phyloP scores from a whole-genome alignment of 2,113 vertebrate species.

The Cyanistes caeruleus region DNA sequence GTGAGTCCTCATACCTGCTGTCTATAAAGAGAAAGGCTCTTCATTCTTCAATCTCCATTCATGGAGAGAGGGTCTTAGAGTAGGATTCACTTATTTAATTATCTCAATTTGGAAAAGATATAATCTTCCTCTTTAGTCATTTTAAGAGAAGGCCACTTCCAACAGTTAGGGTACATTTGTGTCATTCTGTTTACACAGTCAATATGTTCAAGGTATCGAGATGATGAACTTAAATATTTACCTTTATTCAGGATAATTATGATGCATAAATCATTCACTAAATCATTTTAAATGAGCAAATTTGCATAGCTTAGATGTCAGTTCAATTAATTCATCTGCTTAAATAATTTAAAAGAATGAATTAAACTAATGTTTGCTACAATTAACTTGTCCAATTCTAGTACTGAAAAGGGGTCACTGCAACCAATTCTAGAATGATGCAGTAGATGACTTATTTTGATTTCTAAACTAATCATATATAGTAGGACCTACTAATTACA shows the following conservation, averaged over 20 bases:
- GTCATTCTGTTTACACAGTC: neutral
- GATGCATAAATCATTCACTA: neutral
- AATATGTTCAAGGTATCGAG: neutral
- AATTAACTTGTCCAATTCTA: neutral
- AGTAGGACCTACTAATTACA: neutral
- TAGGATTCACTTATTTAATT: neutral
- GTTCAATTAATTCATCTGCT: neutral
- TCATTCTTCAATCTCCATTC: neutral
- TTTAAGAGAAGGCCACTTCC: neutral
- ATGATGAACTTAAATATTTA: conserved; percentile 5
- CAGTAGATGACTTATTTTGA: neutral
- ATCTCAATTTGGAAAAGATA: neutral
- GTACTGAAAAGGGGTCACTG: neutral
- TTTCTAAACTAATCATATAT: neutral
- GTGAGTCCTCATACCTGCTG: neutral
- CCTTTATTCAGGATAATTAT: neutral
- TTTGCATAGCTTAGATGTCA: neutral
- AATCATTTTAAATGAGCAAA: conserved; percentile 19
- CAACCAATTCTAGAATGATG: neutral
- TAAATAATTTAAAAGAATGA: conserved; percentile 1
- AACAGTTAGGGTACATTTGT: neutral
- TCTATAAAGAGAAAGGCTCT: neutral
- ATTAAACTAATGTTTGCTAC: conserved; percentile 10
- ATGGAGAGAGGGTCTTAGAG: neutral
- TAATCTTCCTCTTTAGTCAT: neutral